phyloP scores from a whole-genome alignment of 2,797 vertebrate genomes.

The Momotus momota region DNA sequence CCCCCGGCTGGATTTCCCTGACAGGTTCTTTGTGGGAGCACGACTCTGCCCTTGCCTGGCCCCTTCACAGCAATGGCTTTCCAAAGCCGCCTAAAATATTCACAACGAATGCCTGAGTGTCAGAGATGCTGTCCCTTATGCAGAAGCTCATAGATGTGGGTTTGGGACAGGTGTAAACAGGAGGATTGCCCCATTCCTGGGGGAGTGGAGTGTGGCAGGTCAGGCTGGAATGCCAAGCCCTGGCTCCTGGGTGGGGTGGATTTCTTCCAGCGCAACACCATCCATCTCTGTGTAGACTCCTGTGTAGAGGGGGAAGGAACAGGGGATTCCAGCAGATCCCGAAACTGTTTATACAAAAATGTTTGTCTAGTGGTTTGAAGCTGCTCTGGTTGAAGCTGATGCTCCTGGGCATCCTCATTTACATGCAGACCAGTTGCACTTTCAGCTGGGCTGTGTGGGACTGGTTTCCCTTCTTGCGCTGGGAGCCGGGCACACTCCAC shows the following conservation, averaged over 20 bases:
- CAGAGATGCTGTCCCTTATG: background rate
- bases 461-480: background rate
- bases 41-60: background rate
- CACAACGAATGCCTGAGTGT: background rate
- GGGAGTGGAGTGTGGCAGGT: background rate
- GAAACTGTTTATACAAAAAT: background rate
- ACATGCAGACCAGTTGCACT: background rate
- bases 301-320: accelerated
- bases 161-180: background rate
- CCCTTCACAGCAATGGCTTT: background rate
- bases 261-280: background rate
- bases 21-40: background rate
- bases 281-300: background rate
- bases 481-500: background rate
- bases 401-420: background rate
- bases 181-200: background rate
- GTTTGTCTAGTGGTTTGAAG: background rate
- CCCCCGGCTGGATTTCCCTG: accelerated
- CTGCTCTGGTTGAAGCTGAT: background rate
- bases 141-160: background rate
- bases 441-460: accelerated
- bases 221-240: background rate
- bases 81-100: background rate
- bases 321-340: constrained; percentile 4
- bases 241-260: background rate